Evolutionary conservation across 2,888 invertebrate species (phyloP).

Genomic region (Polydesmus complanatus): DNA sequence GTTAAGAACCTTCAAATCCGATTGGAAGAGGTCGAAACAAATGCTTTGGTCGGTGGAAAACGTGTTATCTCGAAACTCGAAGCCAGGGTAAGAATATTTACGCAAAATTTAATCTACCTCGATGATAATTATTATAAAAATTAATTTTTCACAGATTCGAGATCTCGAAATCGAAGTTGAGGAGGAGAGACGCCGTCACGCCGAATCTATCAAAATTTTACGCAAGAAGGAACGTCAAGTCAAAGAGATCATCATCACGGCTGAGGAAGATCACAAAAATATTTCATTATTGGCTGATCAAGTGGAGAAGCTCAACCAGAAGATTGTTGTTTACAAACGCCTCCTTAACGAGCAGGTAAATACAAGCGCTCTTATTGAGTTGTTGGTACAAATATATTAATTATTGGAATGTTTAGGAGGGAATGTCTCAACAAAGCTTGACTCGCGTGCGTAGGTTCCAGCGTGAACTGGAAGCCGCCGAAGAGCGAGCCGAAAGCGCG

Average conservation of each 20-base stretch:
- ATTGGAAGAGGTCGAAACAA: conserved; percentile 91
- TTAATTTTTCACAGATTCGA: conserved; percentile 45
- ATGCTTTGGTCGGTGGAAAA: conserved; percentile 90
- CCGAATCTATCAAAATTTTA: conserved; percentile 91
- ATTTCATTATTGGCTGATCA: conserved; percentile 58
- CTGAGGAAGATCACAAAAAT: conserved; percentile 95
- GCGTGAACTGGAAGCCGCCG: conserved; percentile 91
- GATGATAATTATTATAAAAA: background rate
- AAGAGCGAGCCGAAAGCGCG: conserved; percentile 88
- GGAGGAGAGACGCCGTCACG: conserved; percentile 92
- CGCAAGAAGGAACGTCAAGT: conserved; percentile 96
- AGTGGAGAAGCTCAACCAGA: conserved; percentile 72
- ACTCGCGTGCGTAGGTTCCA: conserved; percentile 96
- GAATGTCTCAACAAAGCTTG: conserved; percentile 78
- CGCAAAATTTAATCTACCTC: no score
- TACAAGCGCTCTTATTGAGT: no score
- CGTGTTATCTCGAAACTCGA: conserved; percentile 96
- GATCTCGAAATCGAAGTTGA: conserved; percentile 89
- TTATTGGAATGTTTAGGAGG: conserved; percentile 48
- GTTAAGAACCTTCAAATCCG: conserved; percentile 87
- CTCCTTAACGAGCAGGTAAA: conserved; percentile 79
- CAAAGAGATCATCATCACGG: conserved; percentile 88
- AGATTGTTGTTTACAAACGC: conserved; percentile 86
- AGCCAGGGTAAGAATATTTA: conserved; percentile 49
- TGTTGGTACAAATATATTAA: no score